phyloP scores from a whole-genome alignment of 2,888 invertebrate species.

The Stenchaetothrips biformis region DNA sequence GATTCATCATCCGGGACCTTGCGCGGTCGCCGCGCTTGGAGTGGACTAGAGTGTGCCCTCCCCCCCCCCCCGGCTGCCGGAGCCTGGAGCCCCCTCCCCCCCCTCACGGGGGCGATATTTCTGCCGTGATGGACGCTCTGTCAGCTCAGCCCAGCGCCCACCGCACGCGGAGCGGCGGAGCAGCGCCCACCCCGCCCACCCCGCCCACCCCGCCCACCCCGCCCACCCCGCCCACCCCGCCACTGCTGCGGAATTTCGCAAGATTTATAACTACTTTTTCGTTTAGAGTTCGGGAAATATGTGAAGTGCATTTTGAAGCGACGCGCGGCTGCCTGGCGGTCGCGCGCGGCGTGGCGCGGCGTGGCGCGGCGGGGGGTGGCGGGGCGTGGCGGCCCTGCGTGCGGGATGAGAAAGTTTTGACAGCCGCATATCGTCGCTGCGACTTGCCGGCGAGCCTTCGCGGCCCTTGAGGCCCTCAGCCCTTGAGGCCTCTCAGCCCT shows the following conservation, averaged over 20 bases:
- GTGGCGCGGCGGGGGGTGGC: neutral
- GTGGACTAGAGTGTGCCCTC: neutral
- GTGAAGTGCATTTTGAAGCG: slow-evolving; percentile 23
- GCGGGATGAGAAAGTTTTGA: slow-evolving; percentile 8
- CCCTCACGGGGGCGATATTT: slow-evolving; percentile 22
- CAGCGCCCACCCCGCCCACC: neutral
- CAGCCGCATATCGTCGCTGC: neutral
- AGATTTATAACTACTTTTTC: slow-evolving; percentile 24
- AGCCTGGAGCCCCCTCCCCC: neutral
- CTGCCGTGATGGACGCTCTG: slow-evolving; percentile 22
- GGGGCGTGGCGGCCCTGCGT: neutral
- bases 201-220: neutral
- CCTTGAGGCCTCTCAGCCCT: too few relatives aligned
- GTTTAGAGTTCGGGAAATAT: slow-evolving; percentile 6
- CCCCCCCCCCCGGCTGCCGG: neutral
- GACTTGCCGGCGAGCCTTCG: too few relatives aligned
- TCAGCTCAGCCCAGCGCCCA: slow-evolving; percentile 9
- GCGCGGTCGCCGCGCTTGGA: neutral
- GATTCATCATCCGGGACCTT: slow-evolving; percentile 16
- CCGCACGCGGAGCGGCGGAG: neutral
- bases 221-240: neutral
- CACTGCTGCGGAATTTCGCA: slow-evolving; percentile 10
- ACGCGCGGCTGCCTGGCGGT: neutral
- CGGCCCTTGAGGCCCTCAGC: too few relatives aligned
- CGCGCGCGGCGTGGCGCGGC: too few relatives aligned